Conservation (phyloP, 2,113 vertebrate species). For the Labeo catla region DNA sequence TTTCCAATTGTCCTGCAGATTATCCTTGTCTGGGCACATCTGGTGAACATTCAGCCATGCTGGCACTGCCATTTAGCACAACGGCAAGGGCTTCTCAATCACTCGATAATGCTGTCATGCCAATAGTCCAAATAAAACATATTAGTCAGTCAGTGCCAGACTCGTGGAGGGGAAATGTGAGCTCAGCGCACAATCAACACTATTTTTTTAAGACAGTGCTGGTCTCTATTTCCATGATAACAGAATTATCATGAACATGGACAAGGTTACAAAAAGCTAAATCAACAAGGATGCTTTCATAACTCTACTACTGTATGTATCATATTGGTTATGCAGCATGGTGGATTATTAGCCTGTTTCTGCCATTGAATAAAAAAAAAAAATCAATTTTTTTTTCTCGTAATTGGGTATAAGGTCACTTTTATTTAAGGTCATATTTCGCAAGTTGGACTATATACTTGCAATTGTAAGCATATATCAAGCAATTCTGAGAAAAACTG, state of each 20-base stretch:
- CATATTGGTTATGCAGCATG: too few relatives aligned
- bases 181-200: not conserved
- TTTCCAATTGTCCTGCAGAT: slow-evolving; percentile 16
- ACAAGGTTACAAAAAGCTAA: not conserved
- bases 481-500: too few relatives aligned
- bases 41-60: slow-evolving; percentile 13
- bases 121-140: slow-evolving; percentile 32
- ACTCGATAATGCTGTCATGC: not conserved
- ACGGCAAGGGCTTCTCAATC: not conserved
- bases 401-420: too few relatives aligned
- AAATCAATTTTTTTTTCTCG: too few relatives aligned
- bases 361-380: too few relatives aligned
- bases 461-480: too few relatives aligned
- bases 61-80: slow-evolving; percentile 14
- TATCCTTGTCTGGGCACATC: slow-evolving; percentile 35
- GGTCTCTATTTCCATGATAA: not conserved
- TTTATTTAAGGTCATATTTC: too few relatives aligned
- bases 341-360: too few relatives aligned
- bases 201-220: not conserved
- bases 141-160: slow-evolving; percentile 13
- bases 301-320: not conserved
- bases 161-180: slow-evolving; percentile 12
- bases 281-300: not conserved
- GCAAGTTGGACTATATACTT: too few relatives aligned
- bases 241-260: not conserved